Conservation (phyloP, 2,113 vertebrate genomes). For the Prietella phreatophila region DNA sequence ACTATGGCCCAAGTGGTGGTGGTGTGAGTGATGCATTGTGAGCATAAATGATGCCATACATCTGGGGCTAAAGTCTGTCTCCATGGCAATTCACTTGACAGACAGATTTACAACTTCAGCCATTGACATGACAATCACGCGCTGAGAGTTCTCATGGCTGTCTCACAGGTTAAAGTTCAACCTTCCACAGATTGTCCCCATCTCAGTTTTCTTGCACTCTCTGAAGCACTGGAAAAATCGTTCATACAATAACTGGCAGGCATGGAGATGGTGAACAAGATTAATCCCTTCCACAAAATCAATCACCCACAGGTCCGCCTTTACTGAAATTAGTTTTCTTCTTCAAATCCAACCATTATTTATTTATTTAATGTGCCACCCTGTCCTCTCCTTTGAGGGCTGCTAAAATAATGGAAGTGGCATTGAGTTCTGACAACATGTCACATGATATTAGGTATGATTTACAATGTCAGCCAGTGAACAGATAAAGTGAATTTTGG, state of each 20-base stretch:
- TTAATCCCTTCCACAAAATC: constrained; percentile 50
- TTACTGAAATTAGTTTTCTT: constrained; percentile 55
- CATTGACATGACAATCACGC: constrained; percentile 28
- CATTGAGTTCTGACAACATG: constrained; percentile 53
- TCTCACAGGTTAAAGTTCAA: constrained; percentile 29
- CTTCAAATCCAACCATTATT: constrained; percentile 43
- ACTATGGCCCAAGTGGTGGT: not conserved
- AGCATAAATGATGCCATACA: not conserved
- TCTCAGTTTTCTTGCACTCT: not conserved
- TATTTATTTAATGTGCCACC: constrained; percentile 48
- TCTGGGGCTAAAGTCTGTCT: constrained; percentile 16
- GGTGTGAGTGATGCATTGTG: constrained; percentile 7
- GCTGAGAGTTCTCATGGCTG: constrained; percentile 7
- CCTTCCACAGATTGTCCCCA: constrained; percentile 7
- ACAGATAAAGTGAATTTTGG: constrained; percentile 56
- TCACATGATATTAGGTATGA: constrained; percentile 52
- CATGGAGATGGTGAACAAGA: constrained; percentile 51
- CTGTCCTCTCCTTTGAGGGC: constrained; percentile 32
- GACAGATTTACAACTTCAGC: constrained; percentile 18
- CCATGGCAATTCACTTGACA: constrained; percentile 23
- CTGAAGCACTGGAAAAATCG: constrained; percentile 29
- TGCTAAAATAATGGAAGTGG: constrained; percentile 55
- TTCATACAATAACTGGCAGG: constrained; percentile 47
- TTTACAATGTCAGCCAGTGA: constrained; percentile 51
- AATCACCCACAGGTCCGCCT: constrained; percentile 52